phyloP scores from a whole-genome alignment of 2,797 vertebrate genomes.

The Pseudotriccus pelzelni region DNA sequence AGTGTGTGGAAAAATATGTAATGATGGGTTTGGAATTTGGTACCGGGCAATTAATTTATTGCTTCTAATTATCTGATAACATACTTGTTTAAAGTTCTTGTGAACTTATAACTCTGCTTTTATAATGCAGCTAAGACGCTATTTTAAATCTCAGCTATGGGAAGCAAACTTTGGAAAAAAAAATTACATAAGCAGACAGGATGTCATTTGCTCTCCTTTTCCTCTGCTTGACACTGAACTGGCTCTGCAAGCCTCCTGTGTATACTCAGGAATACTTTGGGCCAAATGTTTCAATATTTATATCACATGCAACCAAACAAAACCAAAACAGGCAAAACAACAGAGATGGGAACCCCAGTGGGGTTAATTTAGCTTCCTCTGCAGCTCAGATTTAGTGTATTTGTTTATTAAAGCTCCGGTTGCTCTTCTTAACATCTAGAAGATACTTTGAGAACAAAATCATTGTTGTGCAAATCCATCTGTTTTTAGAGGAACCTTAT shows the following conservation, averaged over 20 bases:
- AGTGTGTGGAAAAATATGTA: background rate
- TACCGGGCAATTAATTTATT: background rate
- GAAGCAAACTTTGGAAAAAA: slow-evolving; percentile 42
- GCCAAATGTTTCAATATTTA: slow-evolving; percentile 54
- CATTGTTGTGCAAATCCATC: background rate
- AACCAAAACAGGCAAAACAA: slow-evolving; percentile 17
- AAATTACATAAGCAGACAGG: background rate
- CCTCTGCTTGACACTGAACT: slow-evolving; percentile 32
- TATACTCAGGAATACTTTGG: slow-evolving; percentile 34
- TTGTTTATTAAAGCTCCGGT: slow-evolving; percentile 18
- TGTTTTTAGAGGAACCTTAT: background rate
- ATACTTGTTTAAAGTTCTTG: background rate
- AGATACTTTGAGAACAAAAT: background rate
- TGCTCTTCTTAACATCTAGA: background rate
- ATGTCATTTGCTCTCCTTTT: slow-evolving; percentile 45
- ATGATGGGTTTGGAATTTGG: background rate
- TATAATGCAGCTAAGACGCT: background rate
- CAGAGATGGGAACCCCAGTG: background rate
- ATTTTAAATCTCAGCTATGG: slow-evolving; percentile 49
- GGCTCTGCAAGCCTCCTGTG: slow-evolving; percentile 30
- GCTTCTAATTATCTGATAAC: background rate
- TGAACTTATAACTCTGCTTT: background rate
- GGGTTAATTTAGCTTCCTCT: slow-evolving; percentile 46
- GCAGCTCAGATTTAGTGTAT: background rate
- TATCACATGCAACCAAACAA: slow-evolving; percentile 23